phyloP scores from a whole-genome alignment of 2,797 vertebrate genomes.

The Anomalospiza imberbis region DNA sequence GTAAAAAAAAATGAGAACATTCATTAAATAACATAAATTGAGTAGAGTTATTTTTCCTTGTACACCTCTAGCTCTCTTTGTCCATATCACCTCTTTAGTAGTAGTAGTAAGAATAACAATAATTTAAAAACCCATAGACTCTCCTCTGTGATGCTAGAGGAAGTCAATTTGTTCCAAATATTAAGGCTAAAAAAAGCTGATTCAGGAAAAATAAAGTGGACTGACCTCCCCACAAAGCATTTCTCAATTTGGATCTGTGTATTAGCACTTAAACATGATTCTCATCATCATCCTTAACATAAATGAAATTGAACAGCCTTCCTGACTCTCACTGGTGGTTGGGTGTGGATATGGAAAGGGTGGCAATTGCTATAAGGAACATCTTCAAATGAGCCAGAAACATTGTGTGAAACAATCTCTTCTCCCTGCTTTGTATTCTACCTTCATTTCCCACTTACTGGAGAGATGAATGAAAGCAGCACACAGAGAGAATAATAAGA shows the following conservation, averaged over 20 bases:
- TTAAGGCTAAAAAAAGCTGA: neutral
- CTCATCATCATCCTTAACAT: neutral
- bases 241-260: neutral
- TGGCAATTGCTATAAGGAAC: neutral
- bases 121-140: neutral
- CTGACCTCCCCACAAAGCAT: neutral
- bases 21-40: neutral
- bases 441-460: neutral
- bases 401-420: fast-evolving
- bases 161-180: neutral
- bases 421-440: slow-evolving; percentile 3
- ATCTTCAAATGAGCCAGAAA: neutral
- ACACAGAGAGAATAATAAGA: neutral
- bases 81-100: neutral
- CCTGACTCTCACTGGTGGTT: neutral
- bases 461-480: neutral
- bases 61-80: neutral
- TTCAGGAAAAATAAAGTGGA: neutral
- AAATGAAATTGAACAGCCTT: neutral
- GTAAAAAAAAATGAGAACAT: neutral
- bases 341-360: neutral
- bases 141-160: neutral
- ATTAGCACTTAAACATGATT: neutral
- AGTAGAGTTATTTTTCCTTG: neutral
- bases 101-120: neutral